Evolutionary conservation across 2,797 vertebrate species (phyloP), one percentile per base, ranked within the genome.

Genomic region (Sebastes kiyomatsui): DNA sequence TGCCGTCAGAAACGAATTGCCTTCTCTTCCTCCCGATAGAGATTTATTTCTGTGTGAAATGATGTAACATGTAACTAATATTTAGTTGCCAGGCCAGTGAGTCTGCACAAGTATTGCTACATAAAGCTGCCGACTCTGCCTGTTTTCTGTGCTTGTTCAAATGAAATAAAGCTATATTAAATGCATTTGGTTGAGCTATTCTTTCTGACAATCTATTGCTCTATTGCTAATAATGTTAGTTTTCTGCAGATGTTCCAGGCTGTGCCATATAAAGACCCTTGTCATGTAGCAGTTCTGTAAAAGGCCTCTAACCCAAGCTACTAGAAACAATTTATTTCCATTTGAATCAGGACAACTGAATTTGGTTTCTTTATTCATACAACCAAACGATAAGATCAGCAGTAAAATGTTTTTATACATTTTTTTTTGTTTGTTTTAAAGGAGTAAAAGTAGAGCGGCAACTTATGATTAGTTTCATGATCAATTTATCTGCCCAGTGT

Each of bases 81-180:
- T 96, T 96, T 96, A 96, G 95, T 95, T 95, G 95, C 95, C 96
- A 96, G 95, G 89, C 95, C 95, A 95, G 95, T 95, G 95, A 12
- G 95, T 90, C 95, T 96, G 95, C 94, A 93, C 20, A 92, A 93
- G 93, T 96, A 95, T 95, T 93, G 83, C 86, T 92, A 88, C 85
- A 93, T 86, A 74, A 86, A 87, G 22, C 78, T 76, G 74, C 69
- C 72, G 54, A 66, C 9, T 73, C 65, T 1, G 62, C 46, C 75
- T 85, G 65, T 80, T 80, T 74, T 82, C 52, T 89, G 42, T 77
- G 52, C 76, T 87, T 77, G 25, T 79, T 86, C 25, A 42, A 93
- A 90, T 84, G 0, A 82, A 94, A 91, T 90, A 90, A 92, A 94
- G 30, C 4, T 49, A 14, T 64, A 23, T 67, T 72, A 76, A 87